Base-by-base conservation (phyloP, 1,140 invertebrate genomes). In the Stegodyphus mimosarum region DNA sequence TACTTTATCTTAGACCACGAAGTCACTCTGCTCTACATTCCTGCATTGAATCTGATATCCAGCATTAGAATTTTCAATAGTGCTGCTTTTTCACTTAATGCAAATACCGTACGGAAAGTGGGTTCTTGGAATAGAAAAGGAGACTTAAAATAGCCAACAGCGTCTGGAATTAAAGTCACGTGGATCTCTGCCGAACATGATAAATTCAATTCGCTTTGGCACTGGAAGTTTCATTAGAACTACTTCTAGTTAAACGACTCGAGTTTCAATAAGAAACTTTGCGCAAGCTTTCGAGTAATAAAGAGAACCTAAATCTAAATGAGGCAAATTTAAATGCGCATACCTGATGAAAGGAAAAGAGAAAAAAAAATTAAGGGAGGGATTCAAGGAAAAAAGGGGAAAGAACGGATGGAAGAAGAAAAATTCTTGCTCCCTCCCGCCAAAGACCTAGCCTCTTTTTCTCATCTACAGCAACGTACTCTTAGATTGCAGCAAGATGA, bases 311-410 rank as follows among this genome's bases (percentile, higher is more conserved):
- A 71, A 51, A 71, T 50, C 33, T 71, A 71, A 71, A 71, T 71
- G 69, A 71, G 33, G 10, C n/a, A 33, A n/a, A 71, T 71, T 71
- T 71, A 71, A 71, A 71, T 71, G 69, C 69, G 69, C 69, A 71
- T 71, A 71, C 69, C 50, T 5, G 69, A 71, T 71, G 69, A 71
- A 71, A 48, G 7, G 33, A 71, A 71, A 71, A 69, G 18, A 69
- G 18, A 17, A 17, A 18, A 69, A 67, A 17, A 69, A 69, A 33
- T 13, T 33, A n/a, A 33, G 33, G 33, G 33, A 33, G 33, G 33
- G 33, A 33, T 33, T 1, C 33, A 33, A 33, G 33, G 33, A 33
- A 33, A 33, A 33, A 33, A 33, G 33, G 33, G 33, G 33, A 33
- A 33, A 33, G 33, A 33, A 33, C 3, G 33, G 3, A 33, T 33